A percentile compares a stretch with the other conserved stretches of the same genome.
These are phyloP conservation scores for Xiphophorus maculatus DNA, from an alignment of 2,113 vertebrate genomes.

Conservation along the genomic window DNA sequence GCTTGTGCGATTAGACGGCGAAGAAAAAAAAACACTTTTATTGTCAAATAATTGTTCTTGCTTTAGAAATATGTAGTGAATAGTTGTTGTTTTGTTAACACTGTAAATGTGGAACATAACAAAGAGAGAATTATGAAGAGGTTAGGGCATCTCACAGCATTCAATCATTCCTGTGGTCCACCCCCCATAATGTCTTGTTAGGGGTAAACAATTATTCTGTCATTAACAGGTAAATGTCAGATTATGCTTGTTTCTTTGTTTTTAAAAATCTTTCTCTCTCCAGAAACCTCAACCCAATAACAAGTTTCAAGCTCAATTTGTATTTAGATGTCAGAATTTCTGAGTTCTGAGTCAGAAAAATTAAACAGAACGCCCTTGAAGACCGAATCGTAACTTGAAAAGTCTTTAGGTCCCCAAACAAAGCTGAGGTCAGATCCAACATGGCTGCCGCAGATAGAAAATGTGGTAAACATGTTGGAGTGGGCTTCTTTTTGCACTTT, in stretches of 20 bases:
- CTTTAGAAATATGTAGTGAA: not conserved
- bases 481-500: no score
- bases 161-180: not conserved
- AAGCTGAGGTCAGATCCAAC: not conserved
- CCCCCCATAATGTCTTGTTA: not conserved
- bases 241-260: not conserved
- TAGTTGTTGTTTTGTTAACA: not conserved
- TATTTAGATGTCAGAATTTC: not conserved
- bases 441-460: not conserved
- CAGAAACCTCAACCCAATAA: not conserved
- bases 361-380: not conserved
- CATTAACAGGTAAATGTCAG: not conserved
- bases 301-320: not conserved
- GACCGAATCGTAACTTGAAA: not conserved
- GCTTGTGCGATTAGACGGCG: slow-evolving; percentile 19
- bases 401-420: not conserved
- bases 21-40: not conserved
- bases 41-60: not conserved
- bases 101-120: not conserved
- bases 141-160: not conserved
- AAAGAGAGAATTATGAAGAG: not conserved
- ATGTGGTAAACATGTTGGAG: not conserved
- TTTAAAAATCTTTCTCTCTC: not conserved
- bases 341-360: not conserved
- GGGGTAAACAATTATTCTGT: not conserved